These are phyloP conservation scores for Aleiodes leptofemur DNA, from an alignment of 2,888 invertebrate species.

Conservation along the genomic window DNA sequence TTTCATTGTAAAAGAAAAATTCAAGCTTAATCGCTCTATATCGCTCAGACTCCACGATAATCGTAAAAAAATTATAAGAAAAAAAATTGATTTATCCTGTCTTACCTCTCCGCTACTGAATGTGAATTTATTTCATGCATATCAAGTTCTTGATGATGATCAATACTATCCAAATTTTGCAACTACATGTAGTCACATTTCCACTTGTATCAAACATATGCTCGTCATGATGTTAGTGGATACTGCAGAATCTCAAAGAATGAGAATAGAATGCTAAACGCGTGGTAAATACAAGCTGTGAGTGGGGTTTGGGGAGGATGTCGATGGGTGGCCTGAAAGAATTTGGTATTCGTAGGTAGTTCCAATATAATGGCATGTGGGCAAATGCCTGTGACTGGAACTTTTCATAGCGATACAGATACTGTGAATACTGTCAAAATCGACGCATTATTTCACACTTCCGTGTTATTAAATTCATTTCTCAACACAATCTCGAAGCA, in stretches of 20 bases:
- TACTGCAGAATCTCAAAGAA: slow-evolving; percentile 16
- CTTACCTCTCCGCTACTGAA: too few relatives aligned
- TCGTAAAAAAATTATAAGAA: too few relatives aligned
- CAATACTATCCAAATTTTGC: too few relatives aligned
- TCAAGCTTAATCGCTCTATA: too few relatives aligned
- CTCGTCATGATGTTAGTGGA: slow-evolving; percentile 14
- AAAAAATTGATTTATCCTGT: too few relatives aligned
- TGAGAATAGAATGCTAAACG: slow-evolving; percentile 34
- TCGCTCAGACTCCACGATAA: too few relatives aligned
- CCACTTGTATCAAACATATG: not conserved
- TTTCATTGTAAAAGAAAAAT: too few relatives aligned
- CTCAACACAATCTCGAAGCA: not conserved
- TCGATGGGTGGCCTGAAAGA: slow-evolving; percentile 55
- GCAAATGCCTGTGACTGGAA: slow-evolving; percentile 54
- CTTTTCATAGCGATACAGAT: slow-evolving; percentile 24
- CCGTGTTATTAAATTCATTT: not conserved
- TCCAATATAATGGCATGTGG: slow-evolving; percentile 68
- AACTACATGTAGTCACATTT: not conserved
- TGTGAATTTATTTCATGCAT: too few relatives aligned
- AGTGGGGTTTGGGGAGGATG: slow-evolving; percentile 27
- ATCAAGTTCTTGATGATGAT: too few relatives aligned
- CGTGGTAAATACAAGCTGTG: slow-evolving; percentile 15
- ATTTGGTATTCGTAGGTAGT: slow-evolving; percentile 69
- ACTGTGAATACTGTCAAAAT: slow-evolving; percentile 11
- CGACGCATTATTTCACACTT: slow-evolving; percentile 1